A percentile compares a stretch with the other conserved stretches of the same genome.
Evolutionary conservation across 2,888 invertebrate species (phyloP).

Genomic region (Tolmerus cingulatus): DNA sequence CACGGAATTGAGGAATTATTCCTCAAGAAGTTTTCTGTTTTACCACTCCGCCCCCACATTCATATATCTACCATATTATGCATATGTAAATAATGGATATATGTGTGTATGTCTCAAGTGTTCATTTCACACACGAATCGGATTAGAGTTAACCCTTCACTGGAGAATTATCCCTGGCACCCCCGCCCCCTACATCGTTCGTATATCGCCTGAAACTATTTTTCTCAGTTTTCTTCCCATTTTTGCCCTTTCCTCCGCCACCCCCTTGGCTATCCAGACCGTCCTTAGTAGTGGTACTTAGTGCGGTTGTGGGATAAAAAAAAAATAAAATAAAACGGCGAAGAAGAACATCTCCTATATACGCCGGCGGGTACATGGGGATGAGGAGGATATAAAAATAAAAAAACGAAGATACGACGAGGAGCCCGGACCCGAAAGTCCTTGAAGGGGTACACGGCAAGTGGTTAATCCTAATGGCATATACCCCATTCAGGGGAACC

Average conservation of each 20-base stretch:
- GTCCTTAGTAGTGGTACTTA: not conserved
- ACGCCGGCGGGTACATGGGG: not conserved
- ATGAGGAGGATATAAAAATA: not conserved
- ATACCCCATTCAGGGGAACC: constrained; percentile 24
- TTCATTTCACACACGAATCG: not conserved
- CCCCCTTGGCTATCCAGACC: not conserved
- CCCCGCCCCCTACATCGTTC: not conserved
- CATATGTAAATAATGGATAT: not conserved
- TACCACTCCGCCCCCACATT: not conserved
- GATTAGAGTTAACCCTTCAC: constrained; percentile 34
- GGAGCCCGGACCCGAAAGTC: not conserved
- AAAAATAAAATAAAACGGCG: not conserved
- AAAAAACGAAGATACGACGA: not conserved
- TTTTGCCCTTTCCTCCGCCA: not conserved
- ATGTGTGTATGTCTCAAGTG: not conserved
- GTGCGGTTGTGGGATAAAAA: not conserved
- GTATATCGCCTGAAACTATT: constrained; percentile 2
- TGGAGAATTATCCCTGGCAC: constrained; percentile 26
- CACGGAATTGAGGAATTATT: not conserved
- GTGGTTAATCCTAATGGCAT: constrained; percentile 29
- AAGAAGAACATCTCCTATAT: not conserved
- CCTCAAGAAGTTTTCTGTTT: not conserved
- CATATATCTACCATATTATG: not conserved
- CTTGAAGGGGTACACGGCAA: constrained; percentile 38
- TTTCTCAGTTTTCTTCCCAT: not conserved